A percentile compares a stretch with the other conserved stretches of the same genome.
Conservation (phyloP, 2,113 vertebrate genomes). For the Panthera uncia region DNA sequence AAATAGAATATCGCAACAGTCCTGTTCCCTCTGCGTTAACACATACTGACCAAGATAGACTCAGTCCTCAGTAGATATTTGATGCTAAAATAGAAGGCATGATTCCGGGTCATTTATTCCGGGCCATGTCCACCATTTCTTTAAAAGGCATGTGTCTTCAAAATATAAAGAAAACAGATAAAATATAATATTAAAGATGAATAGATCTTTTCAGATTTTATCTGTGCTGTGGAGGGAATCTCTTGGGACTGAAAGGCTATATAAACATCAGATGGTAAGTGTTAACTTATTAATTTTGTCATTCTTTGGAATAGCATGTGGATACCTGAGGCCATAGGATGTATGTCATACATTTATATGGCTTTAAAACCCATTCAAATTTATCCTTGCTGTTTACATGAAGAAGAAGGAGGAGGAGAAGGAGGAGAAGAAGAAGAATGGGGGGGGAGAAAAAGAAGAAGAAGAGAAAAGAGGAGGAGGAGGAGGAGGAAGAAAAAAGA, state of each 20-base stretch:
- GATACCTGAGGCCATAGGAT: background rate
- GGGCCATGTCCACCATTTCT: background rate
- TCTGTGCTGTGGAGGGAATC: background rate
- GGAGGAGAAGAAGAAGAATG: background rate
- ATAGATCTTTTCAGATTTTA: background rate
- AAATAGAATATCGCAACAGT: accelerated
- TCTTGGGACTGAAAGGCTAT: accelerated
- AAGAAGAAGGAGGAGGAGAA: background rate
- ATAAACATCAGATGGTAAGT: background rate
- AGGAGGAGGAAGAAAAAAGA: no score
- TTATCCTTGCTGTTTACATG: background rate
- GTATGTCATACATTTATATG: no score
- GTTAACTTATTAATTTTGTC: background rate
- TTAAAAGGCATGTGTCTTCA: background rate
- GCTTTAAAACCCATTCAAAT: background rate
- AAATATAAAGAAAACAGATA: background rate
- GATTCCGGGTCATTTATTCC: background rate
- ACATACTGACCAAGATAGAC: accelerated
- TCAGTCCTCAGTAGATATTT: no score
- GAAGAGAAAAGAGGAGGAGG: background rate
- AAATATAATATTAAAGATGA: background rate
- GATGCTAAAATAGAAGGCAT: background rate
- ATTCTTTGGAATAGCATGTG: background rate
- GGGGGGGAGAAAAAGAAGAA: background rate
- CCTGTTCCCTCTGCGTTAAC: no score